Evolutionary conservation across 2,797 vertebrate species (phyloP), one percentile per base, ranked within the genome.

Genomic region (Anisognathus igniventris): DNA sequence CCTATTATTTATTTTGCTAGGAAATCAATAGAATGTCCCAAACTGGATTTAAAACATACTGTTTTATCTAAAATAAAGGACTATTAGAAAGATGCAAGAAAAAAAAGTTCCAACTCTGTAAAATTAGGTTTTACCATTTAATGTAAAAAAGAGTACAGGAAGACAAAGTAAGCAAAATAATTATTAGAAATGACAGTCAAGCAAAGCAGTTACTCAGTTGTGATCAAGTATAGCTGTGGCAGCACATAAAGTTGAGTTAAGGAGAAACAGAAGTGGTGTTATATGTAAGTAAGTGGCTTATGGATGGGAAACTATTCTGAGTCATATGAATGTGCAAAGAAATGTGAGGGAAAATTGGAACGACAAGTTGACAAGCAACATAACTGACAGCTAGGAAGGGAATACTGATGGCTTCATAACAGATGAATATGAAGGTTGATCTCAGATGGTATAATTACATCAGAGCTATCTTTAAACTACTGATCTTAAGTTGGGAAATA

Each of bases 391-490:
- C 47, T 67, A 50, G 47, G 47, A 83, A 47, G 42, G 76, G 28
- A 71, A 51, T 42, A 45, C 54, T 57, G 51, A 56, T 28, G 53
- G 57, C 71, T 89, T 86, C 14, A 0, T 40, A 81, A 66, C 50
- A 82, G 86, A 89, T 56, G 40, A 66, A 51, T 51, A 23, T 12
- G 57, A 73, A 73, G 81, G 60, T 64, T 92, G 53, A 54, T 85
- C 74, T 92, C 45, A 60, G 78, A 88, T 78, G 2, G 5, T 79
- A 13, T 50, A 73, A 77, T 62, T 71, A 40, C 48, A 37, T 89
- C 81, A 45, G 48, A 57, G 48, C 75, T 96, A 65, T 85, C 89
- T 93, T 93, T 91, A 94, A 85, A 91, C 64, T 64, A 71, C 53
- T 67, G 78, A 79, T 73, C 67, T 89, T 80, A 71, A 75, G 53